Conservation (phyloP, 2,888 invertebrate genomes). For the Stratiomys singularior region DNA sequence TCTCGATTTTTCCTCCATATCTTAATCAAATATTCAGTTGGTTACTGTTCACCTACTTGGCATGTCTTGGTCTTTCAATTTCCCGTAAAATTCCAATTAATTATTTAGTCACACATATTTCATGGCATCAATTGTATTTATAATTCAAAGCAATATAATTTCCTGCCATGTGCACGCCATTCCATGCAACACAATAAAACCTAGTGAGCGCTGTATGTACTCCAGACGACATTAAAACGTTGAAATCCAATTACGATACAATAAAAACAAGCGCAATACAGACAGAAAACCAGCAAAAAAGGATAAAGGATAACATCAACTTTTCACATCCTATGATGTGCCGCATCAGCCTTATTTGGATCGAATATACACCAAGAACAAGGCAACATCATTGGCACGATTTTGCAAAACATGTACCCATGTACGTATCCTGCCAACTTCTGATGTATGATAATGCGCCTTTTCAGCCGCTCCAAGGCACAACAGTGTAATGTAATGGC, state of each 20-base stretch:
- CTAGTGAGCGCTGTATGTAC: neutral
- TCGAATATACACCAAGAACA: neutral
- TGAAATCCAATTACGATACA: conserved; percentile 7
- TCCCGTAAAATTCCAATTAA: neutral
- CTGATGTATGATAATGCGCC: conserved; percentile 6
- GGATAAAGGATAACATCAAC: conserved; percentile 11
- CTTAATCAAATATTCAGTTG: neutral
- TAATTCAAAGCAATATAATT: neutral
- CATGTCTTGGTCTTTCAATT: neutral
- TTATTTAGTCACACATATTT: neutral
- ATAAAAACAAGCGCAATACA: neutral
- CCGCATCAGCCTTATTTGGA: neutral
- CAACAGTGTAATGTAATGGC: conserved; percentile 1
- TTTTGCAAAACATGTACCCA: neutral
- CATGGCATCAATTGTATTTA: neutral
- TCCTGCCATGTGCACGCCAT: neutral
- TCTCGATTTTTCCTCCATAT: too few species aligned
- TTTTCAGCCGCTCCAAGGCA: neutral
- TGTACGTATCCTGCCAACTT: neutral
- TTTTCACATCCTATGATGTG: neutral
- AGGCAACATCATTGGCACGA: neutral
- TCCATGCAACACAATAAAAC: neutral
- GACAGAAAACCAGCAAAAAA: neutral
- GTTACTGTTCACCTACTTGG: neutral
- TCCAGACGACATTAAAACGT: neutral